Conservation (phyloP, 1,140 invertebrate species). For the Telenomus remus region DNA sequence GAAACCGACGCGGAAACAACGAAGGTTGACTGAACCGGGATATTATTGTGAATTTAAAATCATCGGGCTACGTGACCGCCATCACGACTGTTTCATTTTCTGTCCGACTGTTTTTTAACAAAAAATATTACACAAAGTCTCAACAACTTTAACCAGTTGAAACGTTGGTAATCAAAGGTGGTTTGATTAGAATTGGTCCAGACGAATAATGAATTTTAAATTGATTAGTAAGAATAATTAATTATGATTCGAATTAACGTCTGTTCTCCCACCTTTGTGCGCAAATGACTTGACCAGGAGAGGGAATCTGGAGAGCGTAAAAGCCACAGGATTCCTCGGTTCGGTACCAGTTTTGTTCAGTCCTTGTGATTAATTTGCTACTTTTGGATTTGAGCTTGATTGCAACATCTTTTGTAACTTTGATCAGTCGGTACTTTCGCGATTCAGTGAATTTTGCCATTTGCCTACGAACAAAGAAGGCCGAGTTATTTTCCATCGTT, state of each 20-base stretch:
- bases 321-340: conserved; percentile 32
- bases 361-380: conserved; percentile 37
- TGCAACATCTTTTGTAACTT: neutral
- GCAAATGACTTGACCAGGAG: conserved; percentile 36
- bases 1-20: too few species aligned
- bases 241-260: conserved; percentile 13
- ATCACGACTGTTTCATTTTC: too few species aligned
- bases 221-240: conserved; percentile 27
- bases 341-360: conserved; percentile 40
- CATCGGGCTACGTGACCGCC: too few species aligned
- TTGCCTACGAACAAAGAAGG: neutral
- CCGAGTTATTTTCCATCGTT: neutral
- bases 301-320: conserved; percentile 50
- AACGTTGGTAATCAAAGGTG: too few species aligned
- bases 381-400: conserved; percentile 4
- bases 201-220: conserved; percentile 1
- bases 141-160: too few species aligned
- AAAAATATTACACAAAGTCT: too few species aligned
- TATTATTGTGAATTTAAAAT: too few species aligned
- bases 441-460: neutral
- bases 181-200: neutral
- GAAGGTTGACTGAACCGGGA: too few species aligned
- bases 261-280: conserved; percentile 22
- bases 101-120: too few species aligned
- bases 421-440: neutral